Conservation (phyloP, 2,113 vertebrate genomes). For the Microcebus lehilahytsara region DNA sequence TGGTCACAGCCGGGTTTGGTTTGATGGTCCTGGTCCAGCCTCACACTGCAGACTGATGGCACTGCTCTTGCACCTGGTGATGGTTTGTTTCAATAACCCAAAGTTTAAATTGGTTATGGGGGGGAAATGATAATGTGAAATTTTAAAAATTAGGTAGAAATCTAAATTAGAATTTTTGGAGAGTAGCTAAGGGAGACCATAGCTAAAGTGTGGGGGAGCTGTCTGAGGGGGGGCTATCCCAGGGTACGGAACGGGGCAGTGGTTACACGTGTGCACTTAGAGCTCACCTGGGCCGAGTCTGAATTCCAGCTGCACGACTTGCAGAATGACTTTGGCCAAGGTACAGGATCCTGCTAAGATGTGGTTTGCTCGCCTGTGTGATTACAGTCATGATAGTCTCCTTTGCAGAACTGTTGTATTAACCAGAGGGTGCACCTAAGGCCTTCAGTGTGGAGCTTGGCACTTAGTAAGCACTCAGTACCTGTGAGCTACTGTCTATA, state of each 20-base stretch:
- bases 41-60: not conserved
- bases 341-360: not conserved
- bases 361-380: not conserved
- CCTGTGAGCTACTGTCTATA: not conserved
- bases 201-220: rapidly evolving
- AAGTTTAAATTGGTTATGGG: not conserved
- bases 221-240: rapidly evolving
- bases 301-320: not conserved
- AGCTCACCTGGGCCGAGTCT: not conserved
- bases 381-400: not conserved
- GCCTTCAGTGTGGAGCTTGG: no score
- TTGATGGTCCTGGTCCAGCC: not conserved
- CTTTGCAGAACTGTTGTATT: not conserved
- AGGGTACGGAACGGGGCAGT: not conserved
- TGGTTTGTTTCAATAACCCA: not conserved
- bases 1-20: rapidly evolving
- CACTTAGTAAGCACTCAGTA: not conserved
- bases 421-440: not conserved
- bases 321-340: not conserved
- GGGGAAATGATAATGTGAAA: not conserved
- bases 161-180: not conserved
- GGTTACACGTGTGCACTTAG: rapidly evolving
- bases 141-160: not conserved
- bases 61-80: not conserved
- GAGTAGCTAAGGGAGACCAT: not conserved